Evolutionary conservation across 2,113 vertebrate species (phyloP).

Genomic region (Anhinga rufa): DNA sequence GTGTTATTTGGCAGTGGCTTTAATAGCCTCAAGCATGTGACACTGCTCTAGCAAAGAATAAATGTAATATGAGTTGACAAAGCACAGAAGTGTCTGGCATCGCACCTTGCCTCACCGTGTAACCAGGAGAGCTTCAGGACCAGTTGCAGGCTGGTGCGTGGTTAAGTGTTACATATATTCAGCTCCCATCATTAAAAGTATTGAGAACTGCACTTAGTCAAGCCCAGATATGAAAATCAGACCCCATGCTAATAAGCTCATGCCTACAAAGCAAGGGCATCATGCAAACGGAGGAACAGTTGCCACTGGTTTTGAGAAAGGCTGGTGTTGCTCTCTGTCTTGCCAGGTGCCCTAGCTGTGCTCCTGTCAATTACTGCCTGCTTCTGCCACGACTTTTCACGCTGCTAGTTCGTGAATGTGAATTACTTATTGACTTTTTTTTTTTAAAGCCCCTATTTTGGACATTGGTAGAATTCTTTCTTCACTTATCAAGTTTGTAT

Average conservation of each 20-base stretch:
- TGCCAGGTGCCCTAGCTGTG: background rate
- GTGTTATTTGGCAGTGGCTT: background rate
- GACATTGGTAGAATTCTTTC: background rate
- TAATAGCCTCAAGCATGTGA: background rate
- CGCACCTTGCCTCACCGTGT: background rate
- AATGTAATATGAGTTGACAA: background rate
- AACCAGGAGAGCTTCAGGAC: background rate
- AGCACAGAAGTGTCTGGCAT: background rate
- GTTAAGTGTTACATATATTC: background rate
- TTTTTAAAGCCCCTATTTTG: background rate
- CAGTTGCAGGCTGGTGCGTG: accelerated
- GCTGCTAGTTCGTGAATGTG: background rate
- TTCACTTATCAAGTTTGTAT: background rate
- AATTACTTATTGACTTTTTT: background rate
- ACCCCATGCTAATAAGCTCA: background rate
- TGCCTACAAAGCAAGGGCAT: background rate
- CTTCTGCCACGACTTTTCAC: background rate
- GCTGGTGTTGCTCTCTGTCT: background rate
- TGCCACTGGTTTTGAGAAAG: background rate
- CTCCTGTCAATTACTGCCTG: background rate
- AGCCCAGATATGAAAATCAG: background rate
- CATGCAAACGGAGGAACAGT: background rate
- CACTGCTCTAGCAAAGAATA: background rate
- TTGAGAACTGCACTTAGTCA: background rate
- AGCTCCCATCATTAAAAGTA: background rate